Evolutionary conservation across 1,140 invertebrate species (phyloP).

Genomic region (Homalodisca vitripennis): DNA sequence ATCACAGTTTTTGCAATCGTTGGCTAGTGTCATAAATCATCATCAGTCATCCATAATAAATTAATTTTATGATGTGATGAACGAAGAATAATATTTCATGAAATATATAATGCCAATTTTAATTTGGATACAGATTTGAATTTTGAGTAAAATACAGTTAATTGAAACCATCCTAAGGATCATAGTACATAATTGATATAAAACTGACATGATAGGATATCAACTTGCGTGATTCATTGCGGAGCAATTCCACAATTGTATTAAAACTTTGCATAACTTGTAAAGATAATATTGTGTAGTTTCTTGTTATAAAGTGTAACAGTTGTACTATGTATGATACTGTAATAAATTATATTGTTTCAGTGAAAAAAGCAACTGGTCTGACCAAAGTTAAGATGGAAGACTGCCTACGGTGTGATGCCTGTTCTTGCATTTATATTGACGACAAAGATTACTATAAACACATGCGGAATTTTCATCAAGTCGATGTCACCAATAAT

Average conservation of each 20-base stretch:
- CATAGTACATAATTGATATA: neutral
- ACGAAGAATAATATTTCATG: too few relatives aligned
- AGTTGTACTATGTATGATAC: neutral
- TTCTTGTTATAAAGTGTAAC: neutral
- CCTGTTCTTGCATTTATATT: slow-evolving; percentile 46
- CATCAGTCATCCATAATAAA: too few relatives aligned
- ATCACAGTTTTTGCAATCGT: too few relatives aligned
- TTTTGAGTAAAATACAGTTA: too few relatives aligned
- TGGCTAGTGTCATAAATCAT: too few relatives aligned
- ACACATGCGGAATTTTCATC: slow-evolving; percentile 46
- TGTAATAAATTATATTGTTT: neutral
- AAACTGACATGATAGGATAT: neutral
- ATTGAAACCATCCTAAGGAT: too few relatives aligned
- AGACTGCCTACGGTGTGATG: slow-evolving; percentile 46
- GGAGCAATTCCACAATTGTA: neutral
- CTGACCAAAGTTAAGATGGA: slow-evolving; percentile 44
- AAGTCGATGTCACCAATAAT: slow-evolving; percentile 22
- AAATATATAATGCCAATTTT: too few relatives aligned
- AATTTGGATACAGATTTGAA: too few relatives aligned
- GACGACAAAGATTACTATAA: slow-evolving; percentile 45
- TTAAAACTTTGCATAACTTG: neutral
- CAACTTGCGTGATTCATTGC: neutral
- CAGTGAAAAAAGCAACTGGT: slow-evolving; percentile 40
- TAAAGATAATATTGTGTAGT: neutral
- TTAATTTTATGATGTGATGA: too few relatives aligned